phyloP scores from a whole-genome alignment of 1,140 invertebrate species.

The Cotesia vestalis region DNA sequence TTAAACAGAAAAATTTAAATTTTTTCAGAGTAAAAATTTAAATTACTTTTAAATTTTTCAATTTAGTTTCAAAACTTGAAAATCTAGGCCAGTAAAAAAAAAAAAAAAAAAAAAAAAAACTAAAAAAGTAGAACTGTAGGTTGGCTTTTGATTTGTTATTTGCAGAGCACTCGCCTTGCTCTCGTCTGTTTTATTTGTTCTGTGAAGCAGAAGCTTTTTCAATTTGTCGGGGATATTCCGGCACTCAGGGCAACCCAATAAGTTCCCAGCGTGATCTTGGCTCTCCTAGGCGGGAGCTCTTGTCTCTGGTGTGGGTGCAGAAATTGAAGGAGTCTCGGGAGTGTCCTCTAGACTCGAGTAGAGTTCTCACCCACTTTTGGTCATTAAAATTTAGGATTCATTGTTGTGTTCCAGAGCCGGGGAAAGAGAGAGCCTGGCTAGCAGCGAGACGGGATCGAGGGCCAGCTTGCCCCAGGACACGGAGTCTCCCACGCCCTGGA shows the following conservation, averaged over 20 bases:
- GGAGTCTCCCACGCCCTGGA: slow-evolving; percentile 48
- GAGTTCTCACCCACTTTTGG: too few species aligned
- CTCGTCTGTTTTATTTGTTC: background rate
- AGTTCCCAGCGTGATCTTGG: background rate
- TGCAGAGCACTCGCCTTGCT: background rate
- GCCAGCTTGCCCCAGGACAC: slow-evolving; percentile 40
- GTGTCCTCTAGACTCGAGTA: too few species aligned
- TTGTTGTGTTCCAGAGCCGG: slow-evolving; percentile 42
- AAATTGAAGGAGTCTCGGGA: too few species aligned
- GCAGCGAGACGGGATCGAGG: slow-evolving; percentile 51
- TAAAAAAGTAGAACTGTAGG: too few species aligned
- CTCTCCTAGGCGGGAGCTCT: background rate
- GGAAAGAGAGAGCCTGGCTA: slow-evolving; percentile 50
- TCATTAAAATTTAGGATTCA: too few species aligned
- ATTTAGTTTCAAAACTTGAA: too few species aligned
- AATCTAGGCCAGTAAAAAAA: too few species aligned
- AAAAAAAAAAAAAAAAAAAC: too few species aligned
- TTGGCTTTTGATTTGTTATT: too few species aligned
- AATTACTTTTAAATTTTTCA: too few species aligned
- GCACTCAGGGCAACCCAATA: slow-evolving; percentile 20
- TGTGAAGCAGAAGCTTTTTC: slow-evolving; percentile 26
- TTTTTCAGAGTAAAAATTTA: too few species aligned
- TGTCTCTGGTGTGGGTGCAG: background rate
- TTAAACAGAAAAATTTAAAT: too few species aligned
- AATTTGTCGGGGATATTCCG: slow-evolving; percentile 33